Evolutionary conservation across 1,140 invertebrate genomes (phyloP).

Genomic region (Platorchestia sp.): DNA sequence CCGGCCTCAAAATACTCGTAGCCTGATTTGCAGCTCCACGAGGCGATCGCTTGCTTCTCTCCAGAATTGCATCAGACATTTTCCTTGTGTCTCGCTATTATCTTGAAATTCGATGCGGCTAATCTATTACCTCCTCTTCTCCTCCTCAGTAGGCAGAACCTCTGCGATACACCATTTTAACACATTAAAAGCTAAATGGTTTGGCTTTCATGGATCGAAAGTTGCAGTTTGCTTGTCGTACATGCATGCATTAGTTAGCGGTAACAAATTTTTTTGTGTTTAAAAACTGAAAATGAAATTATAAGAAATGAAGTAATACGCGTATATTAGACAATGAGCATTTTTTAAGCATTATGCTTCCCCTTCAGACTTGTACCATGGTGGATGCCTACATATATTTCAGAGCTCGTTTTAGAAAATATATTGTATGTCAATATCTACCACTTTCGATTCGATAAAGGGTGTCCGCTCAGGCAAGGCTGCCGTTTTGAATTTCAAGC

Average conservation of each 20-base stretch:
- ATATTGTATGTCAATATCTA: too few species aligned
- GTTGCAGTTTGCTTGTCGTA: neutral
- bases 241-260: neutral
- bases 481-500: neutral
- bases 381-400: neutral
- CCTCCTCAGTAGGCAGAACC: neutral
- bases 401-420: neutral
- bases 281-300: neutral
- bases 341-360: neutral
- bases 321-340: neutral
- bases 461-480: neutral
- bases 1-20: neutral
- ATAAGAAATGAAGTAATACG: neutral
- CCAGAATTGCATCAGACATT: neutral
- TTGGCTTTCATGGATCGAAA: neutral
- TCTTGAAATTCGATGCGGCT: neutral
- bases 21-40: neutral
- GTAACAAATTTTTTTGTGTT: neutral
- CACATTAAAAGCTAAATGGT: neutral
- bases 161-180: neutral
- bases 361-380: neutral
- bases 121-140: neutral
- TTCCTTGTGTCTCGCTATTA: neutral
- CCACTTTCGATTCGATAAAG: neutral
- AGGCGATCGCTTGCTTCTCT: neutral